Evolutionary conservation across 2,888 invertebrate species (phyloP).

Genomic region (Xiphydria camelus): DNA sequence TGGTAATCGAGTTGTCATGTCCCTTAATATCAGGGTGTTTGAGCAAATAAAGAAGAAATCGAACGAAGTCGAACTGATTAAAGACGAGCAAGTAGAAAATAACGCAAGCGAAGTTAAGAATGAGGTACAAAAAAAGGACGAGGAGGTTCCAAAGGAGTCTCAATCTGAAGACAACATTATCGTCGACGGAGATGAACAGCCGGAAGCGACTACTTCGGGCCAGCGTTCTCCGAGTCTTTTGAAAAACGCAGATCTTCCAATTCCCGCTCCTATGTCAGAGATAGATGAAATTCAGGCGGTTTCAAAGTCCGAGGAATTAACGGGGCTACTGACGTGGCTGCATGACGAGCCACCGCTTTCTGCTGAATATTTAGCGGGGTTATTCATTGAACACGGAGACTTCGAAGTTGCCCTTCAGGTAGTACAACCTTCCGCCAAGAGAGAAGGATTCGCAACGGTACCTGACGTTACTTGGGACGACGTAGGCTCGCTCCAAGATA

Average conservation of each 20-base stretch:
- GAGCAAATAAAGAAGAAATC: no score
- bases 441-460: slow-evolving; percentile 97
- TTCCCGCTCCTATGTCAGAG: no score
- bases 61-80: no score
- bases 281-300: slow-evolving; percentile 10
- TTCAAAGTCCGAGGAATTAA: slow-evolving; percentile 48
- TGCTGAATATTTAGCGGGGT: slow-evolving; percentile 64
- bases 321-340: slow-evolving; percentile 68
- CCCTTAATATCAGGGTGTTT: no score
- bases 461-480: slow-evolving; percentile 98
- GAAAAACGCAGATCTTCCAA: no score
- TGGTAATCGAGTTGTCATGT: not conserved
- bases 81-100: no score
- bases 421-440: slow-evolving; percentile 90
- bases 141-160: no score
- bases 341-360: slow-evolving; percentile 68
- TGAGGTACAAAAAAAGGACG: no score
- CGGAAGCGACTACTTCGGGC: no score
- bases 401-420: slow-evolving; percentile 77
- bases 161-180: no score
- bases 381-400: slow-evolving; percentile 75
- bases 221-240: no score
- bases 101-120: no score
- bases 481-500: slow-evolving; percentile 86
- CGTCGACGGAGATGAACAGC: slow-evolving; percentile 1